Percentiles rank a stretch among this genome's conserved stretches.
These are phyloP conservation scores for Ailuropoda melanoleuca DNA, from an alignment of 2,113 vertebrate species.

Conservation along the genomic window DNA sequence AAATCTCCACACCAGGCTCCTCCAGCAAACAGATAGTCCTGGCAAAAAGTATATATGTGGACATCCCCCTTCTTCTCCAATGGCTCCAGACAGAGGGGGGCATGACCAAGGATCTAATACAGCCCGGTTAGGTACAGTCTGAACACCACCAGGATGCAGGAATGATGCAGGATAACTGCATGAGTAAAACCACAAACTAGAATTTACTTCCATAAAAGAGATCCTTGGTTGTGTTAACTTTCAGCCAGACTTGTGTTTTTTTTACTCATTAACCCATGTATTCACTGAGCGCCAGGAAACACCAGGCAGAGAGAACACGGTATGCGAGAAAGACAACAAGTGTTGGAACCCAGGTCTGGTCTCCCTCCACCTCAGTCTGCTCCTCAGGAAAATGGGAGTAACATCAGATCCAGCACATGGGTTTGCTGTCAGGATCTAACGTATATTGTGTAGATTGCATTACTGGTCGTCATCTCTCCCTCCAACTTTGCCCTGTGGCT, in stretches of 20 bases:
- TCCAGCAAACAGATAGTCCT: neutral
- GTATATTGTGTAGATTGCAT: neutral
- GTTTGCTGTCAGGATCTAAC: neutral
- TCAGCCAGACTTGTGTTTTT: neutral
- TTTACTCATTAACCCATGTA: neutral
- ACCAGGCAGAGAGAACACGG: neutral
- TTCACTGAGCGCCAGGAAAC: neutral
- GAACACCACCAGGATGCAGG: neutral
- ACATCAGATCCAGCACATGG: neutral
- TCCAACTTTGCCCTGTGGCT: neutral
- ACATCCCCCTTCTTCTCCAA: neutral
- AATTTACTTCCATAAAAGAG: neutral
- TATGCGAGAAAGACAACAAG: neutral
- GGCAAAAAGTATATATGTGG: neutral
- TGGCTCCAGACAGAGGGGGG: neutral
- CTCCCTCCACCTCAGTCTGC: neutral
- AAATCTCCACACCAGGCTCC: neutral
- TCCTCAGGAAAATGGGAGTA: neutral
- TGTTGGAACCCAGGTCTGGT: neutral
- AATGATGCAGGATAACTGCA: neutral
- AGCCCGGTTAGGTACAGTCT: neutral
- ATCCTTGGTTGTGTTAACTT: neutral
- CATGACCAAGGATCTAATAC: rapidly evolving
- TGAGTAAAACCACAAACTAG: neutral
- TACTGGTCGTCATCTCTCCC: neutral